A percentile compares a stretch with the other conserved stretches of the same genome.
Conservation (phyloP, 2,113 vertebrate species). For the Microcebus ravelobensis region DNA sequence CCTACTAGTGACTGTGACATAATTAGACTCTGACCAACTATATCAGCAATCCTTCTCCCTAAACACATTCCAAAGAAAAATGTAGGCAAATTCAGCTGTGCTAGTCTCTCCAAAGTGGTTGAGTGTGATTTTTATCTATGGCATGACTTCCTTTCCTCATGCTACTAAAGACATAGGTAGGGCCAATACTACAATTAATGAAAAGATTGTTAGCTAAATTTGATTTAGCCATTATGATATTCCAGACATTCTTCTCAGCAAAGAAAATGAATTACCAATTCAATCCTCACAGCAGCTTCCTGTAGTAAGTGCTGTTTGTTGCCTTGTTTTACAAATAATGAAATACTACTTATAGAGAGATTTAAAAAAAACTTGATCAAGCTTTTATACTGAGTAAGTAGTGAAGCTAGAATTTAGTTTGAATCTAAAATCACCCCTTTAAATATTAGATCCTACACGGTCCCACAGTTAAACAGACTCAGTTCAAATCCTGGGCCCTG, state of each 20-base stretch:
- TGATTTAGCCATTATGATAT: background rate
- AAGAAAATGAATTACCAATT: background rate
- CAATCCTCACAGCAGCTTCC: background rate
- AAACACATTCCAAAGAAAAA: background rate
- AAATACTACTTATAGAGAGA: background rate
- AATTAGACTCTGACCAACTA: background rate
- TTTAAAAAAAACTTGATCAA: background rate
- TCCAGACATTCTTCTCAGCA: background rate
- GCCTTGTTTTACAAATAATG: background rate
- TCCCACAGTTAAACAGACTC: background rate
- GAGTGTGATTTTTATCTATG: background rate
- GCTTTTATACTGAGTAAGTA: background rate
- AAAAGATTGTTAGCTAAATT: background rate
- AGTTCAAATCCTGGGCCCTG: background rate
- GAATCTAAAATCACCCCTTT: background rate
- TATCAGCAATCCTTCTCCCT: background rate
- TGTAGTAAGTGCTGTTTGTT: background rate
- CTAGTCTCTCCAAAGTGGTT: fast-evolving
- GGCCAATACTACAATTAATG: background rate
- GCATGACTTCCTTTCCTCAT: background rate
- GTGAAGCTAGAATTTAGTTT: background rate
- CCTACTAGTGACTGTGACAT: background rate
- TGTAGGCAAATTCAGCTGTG: background rate
- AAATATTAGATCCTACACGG: background rate
- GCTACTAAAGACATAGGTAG: background rate